A percentile compares a stretch with the other conserved stretches of the same genome.
Conservation (phyloP, 2,888 invertebrate species). For the Morpho deidamia region DNA sequence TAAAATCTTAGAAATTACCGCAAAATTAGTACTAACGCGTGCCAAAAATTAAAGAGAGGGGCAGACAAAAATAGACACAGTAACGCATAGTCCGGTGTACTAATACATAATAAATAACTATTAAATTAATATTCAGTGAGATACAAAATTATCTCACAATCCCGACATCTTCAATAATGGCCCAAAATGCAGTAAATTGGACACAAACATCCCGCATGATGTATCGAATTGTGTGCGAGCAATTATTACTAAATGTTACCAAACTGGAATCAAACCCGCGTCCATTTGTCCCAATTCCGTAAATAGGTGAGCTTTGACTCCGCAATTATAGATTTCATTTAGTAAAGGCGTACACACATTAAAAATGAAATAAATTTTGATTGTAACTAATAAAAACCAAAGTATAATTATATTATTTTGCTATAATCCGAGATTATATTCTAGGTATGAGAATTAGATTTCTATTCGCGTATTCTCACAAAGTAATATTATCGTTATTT, state of each 20-base stretch:
- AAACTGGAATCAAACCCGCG: slow-evolving; percentile 50
- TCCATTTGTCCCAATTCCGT: slow-evolving; percentile 52
- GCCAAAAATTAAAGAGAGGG: neutral
- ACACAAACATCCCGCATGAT: slow-evolving; percentile 68
- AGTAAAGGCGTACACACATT: slow-evolving; percentile 33
- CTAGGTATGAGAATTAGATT: no score
- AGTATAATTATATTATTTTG: no score
- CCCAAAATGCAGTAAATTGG: slow-evolving; percentile 33
- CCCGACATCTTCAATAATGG: slow-evolving; percentile 12
- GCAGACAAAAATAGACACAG: neutral
- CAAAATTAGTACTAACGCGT: no score
- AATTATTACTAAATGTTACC: slow-evolving; percentile 45
- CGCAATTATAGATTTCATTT: slow-evolving; percentile 42
- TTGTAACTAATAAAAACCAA: no score
- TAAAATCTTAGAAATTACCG: neutral
- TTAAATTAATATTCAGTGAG: no score
- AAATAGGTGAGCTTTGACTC: slow-evolving; percentile 35
- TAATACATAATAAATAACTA: no score
- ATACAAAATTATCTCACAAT: neutral
- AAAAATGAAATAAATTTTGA: neutral
- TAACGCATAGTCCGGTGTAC: no score
- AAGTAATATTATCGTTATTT: no score
- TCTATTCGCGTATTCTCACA: no score
- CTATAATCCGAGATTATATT: no score
- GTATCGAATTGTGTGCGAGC: slow-evolving; percentile 30